Conservation (phyloP, 2,888 invertebrate species). For the Rhagonycha lutea region DNA sequence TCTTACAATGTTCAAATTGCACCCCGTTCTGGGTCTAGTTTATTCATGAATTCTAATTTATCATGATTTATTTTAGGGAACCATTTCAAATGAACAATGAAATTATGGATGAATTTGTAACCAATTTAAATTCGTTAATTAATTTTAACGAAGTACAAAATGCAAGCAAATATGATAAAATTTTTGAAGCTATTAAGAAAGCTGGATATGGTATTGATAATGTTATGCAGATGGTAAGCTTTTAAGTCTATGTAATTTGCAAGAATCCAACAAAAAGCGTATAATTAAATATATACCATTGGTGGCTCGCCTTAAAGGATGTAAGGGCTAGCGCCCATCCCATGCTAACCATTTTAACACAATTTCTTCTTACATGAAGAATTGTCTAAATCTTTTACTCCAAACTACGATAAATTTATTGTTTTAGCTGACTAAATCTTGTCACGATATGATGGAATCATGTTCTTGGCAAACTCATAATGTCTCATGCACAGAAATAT, state of each 20-base stretch:
- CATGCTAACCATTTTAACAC: too few relatives aligned
- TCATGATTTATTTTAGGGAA: background rate
- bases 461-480: constrained; percentile 57
- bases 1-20: too few relatives aligned
- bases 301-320: too few relatives aligned
- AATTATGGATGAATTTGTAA: background rate
- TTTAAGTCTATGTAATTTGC: too few relatives aligned
- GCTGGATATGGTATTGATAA: background rate
- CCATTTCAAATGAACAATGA: background rate
- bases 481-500: constrained; percentile 56
- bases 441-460: constrained; percentile 35
- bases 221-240: constrained; percentile 7
- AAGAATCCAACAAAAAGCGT: background rate
- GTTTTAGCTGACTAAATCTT: constrained; percentile 33
- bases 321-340: too few relatives aligned
- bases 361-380: background rate
- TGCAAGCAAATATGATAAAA: background rate
- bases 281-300: too few relatives aligned
- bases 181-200: background rate
- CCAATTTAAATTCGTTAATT: constrained; percentile 6
- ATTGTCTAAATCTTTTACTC: background rate
- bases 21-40: background rate
- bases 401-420: background rate
- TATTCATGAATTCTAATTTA: background rate
- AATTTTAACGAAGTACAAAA: background rate